Conservation (phyloP, 2,113 vertebrate species). For the Motacilla tschutschensis region DNA sequence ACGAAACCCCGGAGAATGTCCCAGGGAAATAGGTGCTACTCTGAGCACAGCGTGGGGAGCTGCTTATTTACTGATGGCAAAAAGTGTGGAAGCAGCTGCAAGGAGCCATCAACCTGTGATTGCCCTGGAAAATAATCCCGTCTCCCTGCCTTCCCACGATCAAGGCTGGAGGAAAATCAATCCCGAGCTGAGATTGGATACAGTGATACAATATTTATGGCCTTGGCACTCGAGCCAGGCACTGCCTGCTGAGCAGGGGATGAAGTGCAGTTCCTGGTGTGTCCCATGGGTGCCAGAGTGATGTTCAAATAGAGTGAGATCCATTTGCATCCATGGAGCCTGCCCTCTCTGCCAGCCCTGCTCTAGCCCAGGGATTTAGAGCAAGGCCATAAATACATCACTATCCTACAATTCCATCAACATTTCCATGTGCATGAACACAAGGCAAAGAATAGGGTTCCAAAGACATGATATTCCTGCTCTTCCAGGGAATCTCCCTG, state of each 20-base stretch:
- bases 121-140: constrained; percentile 63
- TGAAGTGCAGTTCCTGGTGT: not conserved
- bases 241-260: not conserved
- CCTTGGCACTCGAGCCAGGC: not conserved
- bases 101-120: constrained; percentile 54
- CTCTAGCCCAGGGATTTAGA: not conserved
- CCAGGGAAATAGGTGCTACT: not conserved
- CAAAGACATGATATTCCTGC: accelerated
- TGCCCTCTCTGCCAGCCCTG: accelerated
- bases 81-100: constrained; percentile 55
- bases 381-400: not conserved
- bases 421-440: accelerated
- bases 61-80: constrained; percentile 25
- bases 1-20: not conserved
- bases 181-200: constrained; percentile 41
- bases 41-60: not conserved
- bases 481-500: not conserved
- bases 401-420: not conserved
- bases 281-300: not conserved
- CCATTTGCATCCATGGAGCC: accelerated
- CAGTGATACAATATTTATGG: constrained; percentile 55
- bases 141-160: not conserved
- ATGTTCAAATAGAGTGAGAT: not conserved
- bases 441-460: not conserved
- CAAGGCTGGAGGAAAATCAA: constrained; percentile 55